Percentiles rank a stretch among this genome's conserved stretches.
These are phyloP conservation scores for Rhinolophus ferrumequinum DNA, from an alignment of 2,113 vertebrate species.

Conservation along the genomic window DNA sequence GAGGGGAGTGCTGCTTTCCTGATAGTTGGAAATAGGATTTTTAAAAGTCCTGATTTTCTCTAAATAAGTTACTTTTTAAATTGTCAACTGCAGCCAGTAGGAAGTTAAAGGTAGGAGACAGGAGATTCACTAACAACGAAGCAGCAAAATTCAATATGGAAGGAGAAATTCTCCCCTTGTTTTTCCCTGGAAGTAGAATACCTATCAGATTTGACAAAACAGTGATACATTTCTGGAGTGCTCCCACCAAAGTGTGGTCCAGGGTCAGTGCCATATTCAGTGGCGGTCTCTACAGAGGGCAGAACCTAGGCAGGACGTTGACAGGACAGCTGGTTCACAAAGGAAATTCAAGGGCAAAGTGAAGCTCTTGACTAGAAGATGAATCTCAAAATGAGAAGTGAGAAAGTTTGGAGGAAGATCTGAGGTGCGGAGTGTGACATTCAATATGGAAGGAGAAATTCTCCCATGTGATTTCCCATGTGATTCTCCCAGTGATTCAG, in stretches of 20 bases:
- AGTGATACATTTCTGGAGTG: not conserved
- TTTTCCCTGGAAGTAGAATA: constrained; percentile 8
- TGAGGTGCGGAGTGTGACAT: fast-evolving
- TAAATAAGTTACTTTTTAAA: constrained; percentile 39
- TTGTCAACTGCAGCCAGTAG: not conserved
- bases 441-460: no score
- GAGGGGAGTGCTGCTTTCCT: not conserved
- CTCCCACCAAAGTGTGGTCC: not conserved
- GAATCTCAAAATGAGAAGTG: not conserved
- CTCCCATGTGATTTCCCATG: no score
- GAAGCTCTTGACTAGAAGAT: not conserved
- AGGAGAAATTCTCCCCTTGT: not conserved
- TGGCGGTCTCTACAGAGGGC: not conserved
- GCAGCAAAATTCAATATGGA: not conserved
- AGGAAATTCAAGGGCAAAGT: not conserved
- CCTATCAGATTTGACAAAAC: not conserved
- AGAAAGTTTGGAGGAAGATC: not conserved
- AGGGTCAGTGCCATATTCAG: not conserved
- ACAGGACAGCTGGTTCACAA: not conserved
- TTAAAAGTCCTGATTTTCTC: not conserved
- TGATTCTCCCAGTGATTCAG: not conserved
- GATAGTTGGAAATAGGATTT: constrained; percentile 19
- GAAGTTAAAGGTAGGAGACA: not conserved
- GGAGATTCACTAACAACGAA: not conserved
- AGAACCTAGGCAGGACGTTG: not conserved